Evolutionary conservation across 2,888 invertebrate species (phyloP).

Genomic region (Anthrax anthrax): DNA sequence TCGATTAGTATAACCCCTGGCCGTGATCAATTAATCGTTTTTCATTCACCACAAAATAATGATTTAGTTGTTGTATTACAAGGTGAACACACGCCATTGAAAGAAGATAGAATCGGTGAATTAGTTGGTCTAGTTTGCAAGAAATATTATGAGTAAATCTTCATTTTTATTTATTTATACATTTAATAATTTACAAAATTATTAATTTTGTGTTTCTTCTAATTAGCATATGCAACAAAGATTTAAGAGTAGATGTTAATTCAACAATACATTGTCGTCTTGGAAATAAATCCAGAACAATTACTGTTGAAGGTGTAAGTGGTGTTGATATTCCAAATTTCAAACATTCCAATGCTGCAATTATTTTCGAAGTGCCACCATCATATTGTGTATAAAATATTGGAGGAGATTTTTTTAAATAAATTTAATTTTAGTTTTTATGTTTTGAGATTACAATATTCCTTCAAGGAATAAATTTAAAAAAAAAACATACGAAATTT

Average conservation of each 20-base stretch:
- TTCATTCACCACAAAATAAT: constrained; percentile 76
- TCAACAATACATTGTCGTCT: constrained; percentile 68
- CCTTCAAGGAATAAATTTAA: too few relatives aligned
- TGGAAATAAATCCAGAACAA: constrained; percentile 56
- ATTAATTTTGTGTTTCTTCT: constrained; percentile 2
- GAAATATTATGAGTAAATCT: constrained; percentile 51
- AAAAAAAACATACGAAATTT: too few relatives aligned
- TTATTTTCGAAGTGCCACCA: constrained; percentile 33
- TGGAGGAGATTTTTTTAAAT: too few relatives aligned
- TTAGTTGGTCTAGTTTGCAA: constrained; percentile 67
- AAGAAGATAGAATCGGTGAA: constrained; percentile 73
- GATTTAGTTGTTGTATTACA: constrained; percentile 74
- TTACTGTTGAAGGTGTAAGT: constrained; percentile 27
- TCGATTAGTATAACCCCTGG: constrained; percentile 76
- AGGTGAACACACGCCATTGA: constrained; percentile 26
- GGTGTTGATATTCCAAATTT: constrained; percentile 30
- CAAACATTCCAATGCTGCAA: constrained; percentile 26
- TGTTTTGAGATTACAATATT: too few relatives aligned
- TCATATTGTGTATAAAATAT: constrained; percentile 26
- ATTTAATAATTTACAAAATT: constrained; percentile 2
- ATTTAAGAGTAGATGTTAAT: constrained; percentile 56
- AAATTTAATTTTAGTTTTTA: too few relatives aligned
- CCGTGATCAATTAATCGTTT: constrained; percentile 70
- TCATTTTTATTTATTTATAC: neutral
- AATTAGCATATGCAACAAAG: constrained; percentile 50